These are phyloP conservation scores for Podarcis lilfordi DNA, from an alignment of 2,797 vertebrate genomes.

Conservation along the genomic window DNA sequence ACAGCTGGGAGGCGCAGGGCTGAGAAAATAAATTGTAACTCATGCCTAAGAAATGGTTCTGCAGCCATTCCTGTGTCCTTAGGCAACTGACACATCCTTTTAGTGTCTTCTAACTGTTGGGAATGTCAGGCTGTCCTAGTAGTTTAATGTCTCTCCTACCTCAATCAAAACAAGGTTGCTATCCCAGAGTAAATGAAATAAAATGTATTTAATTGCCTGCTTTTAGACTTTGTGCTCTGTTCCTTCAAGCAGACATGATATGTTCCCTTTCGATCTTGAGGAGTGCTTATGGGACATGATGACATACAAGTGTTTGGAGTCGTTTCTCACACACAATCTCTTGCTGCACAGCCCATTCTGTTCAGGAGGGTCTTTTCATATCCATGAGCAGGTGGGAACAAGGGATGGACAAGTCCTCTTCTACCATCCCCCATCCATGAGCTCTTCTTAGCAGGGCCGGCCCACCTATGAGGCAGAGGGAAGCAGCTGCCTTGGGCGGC, in stretches of 20 bases:
- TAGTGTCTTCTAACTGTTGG: constrained; percentile 53
- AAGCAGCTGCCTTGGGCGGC: too few relatives aligned
- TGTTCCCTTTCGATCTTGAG: background rate
- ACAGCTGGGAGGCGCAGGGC: background rate
- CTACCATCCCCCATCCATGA: background rate
- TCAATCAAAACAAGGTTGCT: constrained; percentile 51
- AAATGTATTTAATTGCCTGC: constrained; percentile 37
- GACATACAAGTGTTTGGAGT: background rate
- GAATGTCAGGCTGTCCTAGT: constrained; percentile 43
- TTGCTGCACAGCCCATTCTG: background rate
- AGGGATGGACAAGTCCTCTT: background rate
- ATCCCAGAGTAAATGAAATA: constrained; percentile 47
- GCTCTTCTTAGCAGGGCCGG: too few relatives aligned
- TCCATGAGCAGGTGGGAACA: background rate
- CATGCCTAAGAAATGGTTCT: constrained; percentile 22
- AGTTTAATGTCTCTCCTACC: constrained; percentile 51
- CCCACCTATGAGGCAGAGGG: too few relatives aligned
- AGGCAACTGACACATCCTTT: constrained; percentile 52
- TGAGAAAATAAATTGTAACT: background rate
- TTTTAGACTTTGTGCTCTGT: constrained; percentile 25
- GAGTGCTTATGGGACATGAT: background rate
- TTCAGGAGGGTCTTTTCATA: background rate
- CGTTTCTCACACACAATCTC: background rate
- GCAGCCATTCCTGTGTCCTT: constrained; percentile 42
- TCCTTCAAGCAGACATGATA: constrained; percentile 12